A percentile compares a stretch with the other conserved stretches of the same genome.
phyloP scores from a whole-genome alignment of 2,888 invertebrate genomes.

The Hybos culiciformis region DNA sequence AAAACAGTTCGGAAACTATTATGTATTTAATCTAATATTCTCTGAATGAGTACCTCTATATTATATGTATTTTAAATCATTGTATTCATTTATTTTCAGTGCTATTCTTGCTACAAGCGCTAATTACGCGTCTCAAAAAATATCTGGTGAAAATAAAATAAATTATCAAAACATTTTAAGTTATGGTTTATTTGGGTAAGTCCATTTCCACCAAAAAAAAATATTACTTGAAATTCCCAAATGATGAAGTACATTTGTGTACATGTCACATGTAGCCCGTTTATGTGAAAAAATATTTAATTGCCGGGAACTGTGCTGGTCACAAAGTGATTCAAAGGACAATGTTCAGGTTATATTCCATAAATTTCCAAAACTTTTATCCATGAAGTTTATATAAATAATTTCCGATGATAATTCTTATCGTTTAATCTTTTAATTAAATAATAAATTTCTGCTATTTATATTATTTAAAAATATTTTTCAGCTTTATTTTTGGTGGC shows the following conservation, averaged over 20 bases:
- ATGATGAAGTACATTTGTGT: too few species aligned
- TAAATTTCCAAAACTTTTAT: too few species aligned
- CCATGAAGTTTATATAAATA: neutral
- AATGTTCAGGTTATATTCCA: too few species aligned
- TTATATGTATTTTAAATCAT: neutral
- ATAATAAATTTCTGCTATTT: too few species aligned
- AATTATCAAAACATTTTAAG: constrained; percentile 55
- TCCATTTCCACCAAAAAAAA: neutral
- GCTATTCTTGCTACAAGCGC: constrained; percentile 57
- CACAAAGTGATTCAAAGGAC: too few species aligned
- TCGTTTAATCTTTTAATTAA: too few species aligned
- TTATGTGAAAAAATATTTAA: too few species aligned
- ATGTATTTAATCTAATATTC: too few species aligned
- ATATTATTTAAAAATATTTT: neutral
- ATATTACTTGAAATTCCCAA: neutral
- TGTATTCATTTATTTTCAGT: constrained; percentile 37
- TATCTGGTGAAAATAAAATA: constrained; percentile 48
- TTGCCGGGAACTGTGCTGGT: too few species aligned
- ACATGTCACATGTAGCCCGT: too few species aligned
- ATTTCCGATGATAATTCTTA: neutral
- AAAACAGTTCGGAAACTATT: too few species aligned
- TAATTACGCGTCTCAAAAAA: constrained; percentile 57
- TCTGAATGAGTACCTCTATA: too few species aligned
- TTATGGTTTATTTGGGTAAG: constrained; percentile 61
- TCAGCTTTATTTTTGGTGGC: constrained; percentile 64